Evolutionary conservation across 2,113 vertebrate species (phyloP), one percentile per base, ranked within the genome.

Genomic region (Athene noctua): DNA sequence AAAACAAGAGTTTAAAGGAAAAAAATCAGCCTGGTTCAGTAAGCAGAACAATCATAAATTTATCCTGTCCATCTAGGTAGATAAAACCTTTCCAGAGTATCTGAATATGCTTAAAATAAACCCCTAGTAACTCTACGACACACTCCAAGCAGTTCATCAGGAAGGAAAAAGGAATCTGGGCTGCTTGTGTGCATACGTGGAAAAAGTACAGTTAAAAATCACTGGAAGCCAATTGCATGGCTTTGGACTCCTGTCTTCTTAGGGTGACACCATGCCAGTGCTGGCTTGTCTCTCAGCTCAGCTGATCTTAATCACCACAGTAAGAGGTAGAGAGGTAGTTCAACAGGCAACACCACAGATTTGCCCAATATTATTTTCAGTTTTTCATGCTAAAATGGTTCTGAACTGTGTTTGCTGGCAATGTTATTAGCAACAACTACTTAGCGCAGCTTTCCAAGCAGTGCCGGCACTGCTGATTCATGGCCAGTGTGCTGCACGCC

Each of bases 1-100:
- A 91, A 93, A 95, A 1, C 23, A 81, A 79, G 47, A 75, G n/a
- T 75, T 86, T 88, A 77, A 94, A 93, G 63, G 38, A 11, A 86
- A 90, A 90, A 88, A 47, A 15, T 2, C 15, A 80, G 8, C 21
- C n/a, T 72, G 29, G 22, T 22, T 19, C 67, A 93, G n/a, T 58
- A 91, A 90, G 51, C 13, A 82, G 62, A 88, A 51, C 0, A 2
- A 78, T 52, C 52, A 40, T 51, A 72, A 81, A 49, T 75, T 66
- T 91, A 47, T 79, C 20, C 36, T 67, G 29, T 42, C 51, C 1
- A 0, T 38, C 82, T 83, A 83, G 15, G 38, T 57, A 83, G 55
- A 54, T 30, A 67, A 44, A 92, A 84, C 26, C 59, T 71, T 86
- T 74, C 40, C 71, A 94, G 30, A 75, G 10, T 23, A 87, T 40